These are phyloP conservation scores for Drosophila nigromelanica DNA, from an alignment of 1,140 invertebrate genomes.

Conservation along the genomic window DNA sequence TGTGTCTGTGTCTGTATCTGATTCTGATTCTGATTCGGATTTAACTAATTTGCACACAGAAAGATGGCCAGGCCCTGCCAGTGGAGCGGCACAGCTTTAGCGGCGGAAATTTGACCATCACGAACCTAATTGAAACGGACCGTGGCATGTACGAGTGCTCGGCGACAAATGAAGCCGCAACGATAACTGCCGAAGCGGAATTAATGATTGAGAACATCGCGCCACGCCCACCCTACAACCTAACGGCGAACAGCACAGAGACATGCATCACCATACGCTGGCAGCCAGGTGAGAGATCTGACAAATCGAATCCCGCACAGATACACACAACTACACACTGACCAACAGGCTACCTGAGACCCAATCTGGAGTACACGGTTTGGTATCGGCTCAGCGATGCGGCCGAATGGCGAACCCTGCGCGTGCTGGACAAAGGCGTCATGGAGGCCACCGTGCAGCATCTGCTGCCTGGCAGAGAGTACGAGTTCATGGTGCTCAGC, in stretches of 20 bases:
- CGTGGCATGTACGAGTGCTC: conserved; percentile 96
- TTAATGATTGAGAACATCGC: conserved; percentile 94
- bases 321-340: too few relatives aligned
- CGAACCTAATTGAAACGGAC: conserved; percentile 92
- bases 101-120: conserved; percentile 94
- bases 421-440: conserved; percentile 87
- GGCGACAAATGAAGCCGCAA: conserved; percentile 96
- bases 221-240: conserved; percentile 95
- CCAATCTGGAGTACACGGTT: conserved; percentile 92
- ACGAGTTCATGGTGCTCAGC: conserved; percentile 96
- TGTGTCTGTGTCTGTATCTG: too few relatives aligned
- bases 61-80: conserved; percentile 90
- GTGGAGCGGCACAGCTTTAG: conserved; percentile 88
- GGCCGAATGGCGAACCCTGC: conserved; percentile 91
- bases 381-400: conserved; percentile 91
- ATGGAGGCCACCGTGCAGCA: conserved; percentile 92
- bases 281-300: conserved; percentile 87
- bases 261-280: conserved; percentile 93
- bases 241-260: conserved; percentile 91
- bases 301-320: too few relatives aligned
- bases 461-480: conserved; percentile 90
- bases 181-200: conserved; percentile 93
- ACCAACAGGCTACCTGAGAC: conserved; percentile 89
- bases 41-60: conserved; percentile 84
- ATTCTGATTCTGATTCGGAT: conserved; percentile 17